A percentile compares a stretch with the other conserved stretches of the same genome.
Conservation (phyloP, 2,797 vertebrate genomes). For the Vipera latastei region DNA sequence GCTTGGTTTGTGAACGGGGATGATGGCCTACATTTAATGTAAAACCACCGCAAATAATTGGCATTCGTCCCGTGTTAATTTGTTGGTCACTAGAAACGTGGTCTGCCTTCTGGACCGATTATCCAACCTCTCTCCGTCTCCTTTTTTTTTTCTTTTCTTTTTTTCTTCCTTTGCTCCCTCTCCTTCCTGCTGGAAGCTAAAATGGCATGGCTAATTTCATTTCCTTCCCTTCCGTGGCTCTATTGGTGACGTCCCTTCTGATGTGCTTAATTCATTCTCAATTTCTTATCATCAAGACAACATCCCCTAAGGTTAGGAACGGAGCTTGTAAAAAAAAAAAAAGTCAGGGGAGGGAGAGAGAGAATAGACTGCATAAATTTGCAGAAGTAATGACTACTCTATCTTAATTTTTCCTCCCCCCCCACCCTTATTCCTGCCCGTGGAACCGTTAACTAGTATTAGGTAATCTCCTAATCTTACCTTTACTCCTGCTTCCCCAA, state of each 20-base stretch:
- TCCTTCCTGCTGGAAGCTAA: constrained; percentile 76
- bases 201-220: constrained; percentile 90
- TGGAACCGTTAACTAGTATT: constrained; percentile 88
- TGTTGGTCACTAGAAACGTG: not conserved
- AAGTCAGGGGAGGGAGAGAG: not conserved
- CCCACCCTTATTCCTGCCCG: constrained; percentile 63
- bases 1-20: not conserved
- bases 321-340: constrained; percentile 72
- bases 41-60: not conserved
- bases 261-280: constrained; percentile 99
- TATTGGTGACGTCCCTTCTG: constrained; percentile 91
- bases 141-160: constrained; percentile 42
- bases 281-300: constrained; percentile 96
- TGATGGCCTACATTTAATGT: not conserved
- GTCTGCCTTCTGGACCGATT: constrained; percentile 5
- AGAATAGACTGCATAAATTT: constrained; percentile 79
- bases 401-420: constrained; percentile 64
- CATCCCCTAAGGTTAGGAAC: constrained; percentile 89
- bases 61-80: not conserved
- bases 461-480: constrained; percentile 77
- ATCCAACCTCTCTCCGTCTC: constrained; percentile 34
- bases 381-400: constrained; percentile 93
- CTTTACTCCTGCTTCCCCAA: constrained; percentile 38
- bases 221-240: constrained; percentile 82
- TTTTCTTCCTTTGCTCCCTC: not conserved